These are phyloP conservation scores for Sphinx pinastri DNA, from an alignment of 2,888 invertebrate species.

Conservation along the genomic window DNA sequence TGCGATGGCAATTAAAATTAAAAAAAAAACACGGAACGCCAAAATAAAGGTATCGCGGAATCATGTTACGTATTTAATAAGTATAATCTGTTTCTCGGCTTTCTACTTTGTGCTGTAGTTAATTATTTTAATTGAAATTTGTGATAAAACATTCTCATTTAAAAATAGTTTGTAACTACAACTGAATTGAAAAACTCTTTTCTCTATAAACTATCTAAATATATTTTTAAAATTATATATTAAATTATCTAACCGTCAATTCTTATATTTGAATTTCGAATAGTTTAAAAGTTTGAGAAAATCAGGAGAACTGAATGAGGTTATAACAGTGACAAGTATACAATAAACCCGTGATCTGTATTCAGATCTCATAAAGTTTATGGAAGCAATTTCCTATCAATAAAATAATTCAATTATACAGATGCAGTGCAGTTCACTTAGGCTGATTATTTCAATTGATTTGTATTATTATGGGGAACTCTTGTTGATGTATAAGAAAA, in stretches of 20 bases:
- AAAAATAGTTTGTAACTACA: too few relatives aligned
- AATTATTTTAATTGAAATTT: not conserved
- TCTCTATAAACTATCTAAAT: too few relatives aligned
- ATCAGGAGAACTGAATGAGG: not conserved
- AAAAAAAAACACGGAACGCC: conserved; percentile 47
- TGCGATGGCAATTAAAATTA: conserved; percentile 58
- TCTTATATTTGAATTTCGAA: too few relatives aligned
- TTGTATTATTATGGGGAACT: not conserved
- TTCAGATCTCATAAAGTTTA: conserved; percentile 55
- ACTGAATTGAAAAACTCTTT: too few relatives aligned
- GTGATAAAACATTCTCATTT: not conserved
- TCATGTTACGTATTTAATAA: conserved; percentile 24
- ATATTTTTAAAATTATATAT: too few relatives aligned
- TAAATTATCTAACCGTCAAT: too few relatives aligned
- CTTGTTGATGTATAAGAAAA: not conserved
- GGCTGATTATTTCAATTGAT: conserved; percentile 30
- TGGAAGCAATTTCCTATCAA: conserved; percentile 50
- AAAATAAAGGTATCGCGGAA: conserved; percentile 43
- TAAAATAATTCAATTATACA: conserved; percentile 40
- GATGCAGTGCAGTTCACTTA: conserved; percentile 7
- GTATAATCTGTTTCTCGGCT: not conserved
- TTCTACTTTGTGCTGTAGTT: not conserved
- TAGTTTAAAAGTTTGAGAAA: not conserved
- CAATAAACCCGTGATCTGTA: conserved; percentile 45
- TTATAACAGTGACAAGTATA: conserved; percentile 34